Evolutionary conservation across 2,113 vertebrate genomes (phyloP).

Genomic region (Gymnarchus niloticus): DNA sequence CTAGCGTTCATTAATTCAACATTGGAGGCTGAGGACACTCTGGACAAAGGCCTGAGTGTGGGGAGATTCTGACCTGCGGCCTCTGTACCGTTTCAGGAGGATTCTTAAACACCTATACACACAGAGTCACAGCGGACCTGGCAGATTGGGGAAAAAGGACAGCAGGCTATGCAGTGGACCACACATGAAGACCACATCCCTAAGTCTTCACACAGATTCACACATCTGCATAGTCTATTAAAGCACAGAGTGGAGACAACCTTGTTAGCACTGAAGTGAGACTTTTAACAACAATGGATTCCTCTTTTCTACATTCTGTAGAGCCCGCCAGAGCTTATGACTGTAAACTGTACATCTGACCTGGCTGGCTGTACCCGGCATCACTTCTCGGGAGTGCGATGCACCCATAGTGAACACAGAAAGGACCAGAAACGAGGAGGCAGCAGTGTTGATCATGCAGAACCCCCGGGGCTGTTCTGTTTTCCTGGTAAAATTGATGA

Average conservation of each 20-base stretch:
- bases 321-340: not conserved
- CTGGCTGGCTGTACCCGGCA: conserved; percentile 6
- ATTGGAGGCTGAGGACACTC: not conserved
- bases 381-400: conserved; percentile 32
- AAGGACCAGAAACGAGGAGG: not conserved
- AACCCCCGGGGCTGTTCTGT: too few relatives aligned
- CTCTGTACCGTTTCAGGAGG: not conserved
- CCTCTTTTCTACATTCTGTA: not conserved
- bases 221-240: conserved; percentile 21
- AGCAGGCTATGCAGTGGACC: conserved; percentile 14
- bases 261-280: conserved; percentile 24
- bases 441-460: conserved; percentile 37
- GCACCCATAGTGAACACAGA: conserved; percentile 28
- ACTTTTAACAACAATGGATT: conserved; percentile 16
- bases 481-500: not conserved
- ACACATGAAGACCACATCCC: not conserved
- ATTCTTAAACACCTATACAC: not conserved
- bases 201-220: not conserved
- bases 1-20: not conserved
- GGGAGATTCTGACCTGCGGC: not conserved
- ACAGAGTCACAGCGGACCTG: not conserved
- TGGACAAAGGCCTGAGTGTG: not conserved
- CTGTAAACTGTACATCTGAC: not conserved
- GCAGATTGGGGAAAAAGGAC: not conserved
- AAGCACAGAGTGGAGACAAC: conserved; percentile 7